Evolutionary conservation across 1,140 invertebrate genomes (phyloP), one percentile per base, ranked within the genome.

Genomic region (Diorhabda elongata): DNA sequence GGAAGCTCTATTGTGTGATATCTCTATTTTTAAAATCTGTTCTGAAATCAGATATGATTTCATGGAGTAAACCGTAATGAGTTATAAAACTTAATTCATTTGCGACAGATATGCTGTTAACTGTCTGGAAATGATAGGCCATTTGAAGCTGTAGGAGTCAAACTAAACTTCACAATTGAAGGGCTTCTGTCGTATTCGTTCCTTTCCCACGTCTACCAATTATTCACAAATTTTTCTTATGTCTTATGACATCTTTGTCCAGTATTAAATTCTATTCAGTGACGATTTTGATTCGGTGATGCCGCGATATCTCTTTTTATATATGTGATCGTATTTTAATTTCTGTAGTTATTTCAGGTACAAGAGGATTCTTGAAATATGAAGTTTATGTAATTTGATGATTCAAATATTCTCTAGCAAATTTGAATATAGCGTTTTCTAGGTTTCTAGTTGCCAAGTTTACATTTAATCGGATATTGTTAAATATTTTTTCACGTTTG

Each of bases 141-240:
- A 52, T 72, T 70, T 26, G 11, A 56, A 56, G 67, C 59, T 9
- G 61, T 62, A 9, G 61, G 43, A 5, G 43, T 62, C 5, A 62
- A n/a, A 43, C 69, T 60, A 60, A 71, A 71, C 26, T 69, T 71
- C 64, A 75, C 44, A 56, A 63, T 59, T 7, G 65, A 56, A 9
- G 68, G 68, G 42, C 72, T 69, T 67, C 73, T 69, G 6, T 71
- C 63, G 42, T 72, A 70, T 67, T 77, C 74, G 7, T 71, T 59
- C 56, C 61, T 70, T 68, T 74, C 69, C 58, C 67, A 71, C n/a
- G 41, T 62, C 42, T 62, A 2, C 5, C 61, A 62, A 44, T 62
- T 62, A 43, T 62, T 44, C 5, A 74, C 58, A 59, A 69, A 75
- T 11, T 69, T 69, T 45, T 67, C 66, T 9, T 26, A 75, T 60